A percentile compares a stretch with the other conserved stretches of the same genome.
phyloP scores from a whole-genome alignment of 2,113 vertebrate genomes.

The Hoplias malabaricus region DNA sequence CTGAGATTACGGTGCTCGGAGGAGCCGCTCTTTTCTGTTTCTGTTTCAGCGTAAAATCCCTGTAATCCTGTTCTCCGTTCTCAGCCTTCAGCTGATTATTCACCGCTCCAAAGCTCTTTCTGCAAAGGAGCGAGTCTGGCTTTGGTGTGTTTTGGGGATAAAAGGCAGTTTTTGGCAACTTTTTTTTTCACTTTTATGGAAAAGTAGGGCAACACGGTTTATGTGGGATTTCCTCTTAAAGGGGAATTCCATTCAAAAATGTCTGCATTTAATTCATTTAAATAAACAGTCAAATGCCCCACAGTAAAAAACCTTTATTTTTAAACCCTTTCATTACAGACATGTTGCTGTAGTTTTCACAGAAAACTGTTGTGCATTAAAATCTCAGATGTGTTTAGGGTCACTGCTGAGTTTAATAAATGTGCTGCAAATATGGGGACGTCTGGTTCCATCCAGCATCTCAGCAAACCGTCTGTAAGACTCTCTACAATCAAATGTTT shows the following conservation, averaged over 20 bases:
- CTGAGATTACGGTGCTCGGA: constrained; percentile 48
- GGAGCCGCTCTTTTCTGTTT: constrained; percentile 52
- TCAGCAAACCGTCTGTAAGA: too few relatives aligned
- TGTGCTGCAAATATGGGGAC: too few relatives aligned
- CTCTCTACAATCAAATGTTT: too few relatives aligned
- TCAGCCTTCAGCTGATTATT: neutral
- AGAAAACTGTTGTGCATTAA: too few relatives aligned
- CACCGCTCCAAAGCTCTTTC: constrained; percentile 6
- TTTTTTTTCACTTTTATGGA: neutral
- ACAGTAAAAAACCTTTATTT: too few relatives aligned
- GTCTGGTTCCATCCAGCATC: too few relatives aligned
- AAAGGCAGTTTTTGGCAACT: neutral
- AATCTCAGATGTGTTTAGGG: too few relatives aligned
- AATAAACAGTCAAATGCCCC: too few relatives aligned
- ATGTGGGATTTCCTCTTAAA: neutral
- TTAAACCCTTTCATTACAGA: too few relatives aligned
- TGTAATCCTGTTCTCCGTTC: constrained; percentile 60
- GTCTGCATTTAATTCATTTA: neutral
- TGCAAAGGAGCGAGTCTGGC: neutral
- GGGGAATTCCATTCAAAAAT: neutral
- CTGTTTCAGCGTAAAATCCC: constrained; percentile 60
- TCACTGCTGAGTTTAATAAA: too few relatives aligned
- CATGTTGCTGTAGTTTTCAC: too few relatives aligned
- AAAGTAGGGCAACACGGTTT: neutral
- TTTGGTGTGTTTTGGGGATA: neutral